phyloP scores from a whole-genome alignment of 2,113 vertebrate genomes.

The Lepus americanus region DNA sequence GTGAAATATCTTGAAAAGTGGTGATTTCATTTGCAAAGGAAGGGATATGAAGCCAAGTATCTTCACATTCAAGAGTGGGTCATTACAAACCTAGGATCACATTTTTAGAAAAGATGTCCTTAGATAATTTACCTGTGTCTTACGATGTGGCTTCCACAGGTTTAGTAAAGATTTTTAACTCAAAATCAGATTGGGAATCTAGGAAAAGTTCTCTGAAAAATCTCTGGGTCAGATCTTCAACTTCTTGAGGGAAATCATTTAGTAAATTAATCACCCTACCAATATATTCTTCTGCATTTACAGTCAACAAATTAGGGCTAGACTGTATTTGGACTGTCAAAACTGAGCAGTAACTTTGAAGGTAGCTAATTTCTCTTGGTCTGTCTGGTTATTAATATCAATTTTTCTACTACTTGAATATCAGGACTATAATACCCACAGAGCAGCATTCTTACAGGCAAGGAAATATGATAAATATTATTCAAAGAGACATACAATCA shows the following conservation, averaged over 20 bases:
- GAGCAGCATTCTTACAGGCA: not conserved
- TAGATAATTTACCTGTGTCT: not conserved
- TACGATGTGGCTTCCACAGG: not conserved
- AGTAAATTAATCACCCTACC: not conserved
- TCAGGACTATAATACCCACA: not conserved
- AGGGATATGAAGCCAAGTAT: not conserved
- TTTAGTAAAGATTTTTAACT: not conserved
- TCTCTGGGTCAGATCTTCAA: not conserved
- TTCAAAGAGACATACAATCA: slow-evolving; percentile 3
- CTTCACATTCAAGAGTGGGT: not conserved
- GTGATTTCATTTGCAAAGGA: not conserved
- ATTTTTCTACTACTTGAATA: not conserved
- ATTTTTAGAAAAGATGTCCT: slow-evolving; percentile 18
- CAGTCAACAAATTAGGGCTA: not conserved
- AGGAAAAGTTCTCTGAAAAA: not conserved
- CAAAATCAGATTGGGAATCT: not conserved
- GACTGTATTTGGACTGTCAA: not conserved
- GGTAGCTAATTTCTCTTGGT: slow-evolving; percentile 4
- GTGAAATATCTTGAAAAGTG: slow-evolving; percentile 14
- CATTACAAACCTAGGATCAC: not conserved
- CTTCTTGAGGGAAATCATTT: not conserved
- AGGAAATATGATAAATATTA: not conserved
- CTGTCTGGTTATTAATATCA: not conserved
- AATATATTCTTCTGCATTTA: not conserved
- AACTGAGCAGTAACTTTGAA: not conserved